Evolutionary conservation across 1,140 invertebrate genomes (phyloP).

Genomic region (Mya arenaria): DNA sequence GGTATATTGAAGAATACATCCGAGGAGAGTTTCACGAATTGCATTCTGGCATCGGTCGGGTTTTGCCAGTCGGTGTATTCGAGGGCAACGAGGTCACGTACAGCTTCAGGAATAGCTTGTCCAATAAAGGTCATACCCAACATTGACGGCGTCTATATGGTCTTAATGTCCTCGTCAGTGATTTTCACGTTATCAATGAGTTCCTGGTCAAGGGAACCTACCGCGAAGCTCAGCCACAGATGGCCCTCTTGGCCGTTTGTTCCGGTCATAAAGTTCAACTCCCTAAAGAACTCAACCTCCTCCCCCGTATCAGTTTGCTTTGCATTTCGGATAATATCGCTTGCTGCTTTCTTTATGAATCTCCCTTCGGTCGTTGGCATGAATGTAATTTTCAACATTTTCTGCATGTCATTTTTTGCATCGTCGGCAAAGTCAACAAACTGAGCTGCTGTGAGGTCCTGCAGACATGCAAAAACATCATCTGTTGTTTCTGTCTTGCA

Average conservation of each 20-base stretch:
- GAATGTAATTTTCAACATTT: neutral
- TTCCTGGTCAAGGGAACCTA: neutral
- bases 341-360: constrained; percentile 8
- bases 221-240: neutral
- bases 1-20: constrained; percentile 21
- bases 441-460: neutral
- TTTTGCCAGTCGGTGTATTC: constrained; percentile 35
- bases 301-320: neutral
- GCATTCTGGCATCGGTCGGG: neutral
- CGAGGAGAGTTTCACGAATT: neutral
- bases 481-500: neutral
- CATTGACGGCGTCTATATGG: neutral
- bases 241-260: constrained; percentile 4
- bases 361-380: constrained; percentile 9
- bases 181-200: neutral
- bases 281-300: constrained; percentile 22
- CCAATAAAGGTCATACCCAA: neutral
- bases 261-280: constrained; percentile 14
- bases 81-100: neutral
- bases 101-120: neutral
- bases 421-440: neutral
- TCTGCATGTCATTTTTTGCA: neutral
- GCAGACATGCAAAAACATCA: neutral
- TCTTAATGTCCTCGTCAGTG: constrained; percentile 4
- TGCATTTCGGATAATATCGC: neutral